A percentile compares a stretch with the other conserved stretches of the same genome.
phyloP scores from a whole-genome alignment of 2,113 vertebrate species.

The Copsychus sechellarum region DNA sequence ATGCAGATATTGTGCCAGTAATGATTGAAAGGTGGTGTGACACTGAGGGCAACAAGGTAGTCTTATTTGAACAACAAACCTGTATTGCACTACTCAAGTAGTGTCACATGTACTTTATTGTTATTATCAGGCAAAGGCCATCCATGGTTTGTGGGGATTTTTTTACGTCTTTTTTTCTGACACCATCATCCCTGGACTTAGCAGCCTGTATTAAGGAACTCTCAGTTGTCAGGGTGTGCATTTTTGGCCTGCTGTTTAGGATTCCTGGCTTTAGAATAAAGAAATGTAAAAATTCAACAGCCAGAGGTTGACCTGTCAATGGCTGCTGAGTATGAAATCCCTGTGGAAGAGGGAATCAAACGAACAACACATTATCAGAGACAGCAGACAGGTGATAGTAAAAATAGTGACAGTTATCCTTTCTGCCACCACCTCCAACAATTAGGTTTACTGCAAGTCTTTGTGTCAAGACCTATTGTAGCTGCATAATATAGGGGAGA shows the following conservation, averaged over 20 bases:
- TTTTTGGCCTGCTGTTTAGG: background rate
- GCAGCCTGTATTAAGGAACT: background rate
- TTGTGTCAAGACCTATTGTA: background rate
- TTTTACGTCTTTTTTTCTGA: background rate
- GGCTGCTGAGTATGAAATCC: background rate
- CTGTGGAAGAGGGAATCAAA: background rate
- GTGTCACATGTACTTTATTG: too few relatives aligned
- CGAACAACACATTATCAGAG: background rate
- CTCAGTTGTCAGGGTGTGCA: background rate
- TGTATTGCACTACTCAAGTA: background rate
- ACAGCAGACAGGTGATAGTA: background rate
- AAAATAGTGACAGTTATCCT: background rate
- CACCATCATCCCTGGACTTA: background rate
- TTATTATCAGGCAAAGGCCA: background rate
- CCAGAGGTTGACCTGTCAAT: background rate
- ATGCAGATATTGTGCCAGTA: background rate
- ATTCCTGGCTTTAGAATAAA: background rate
- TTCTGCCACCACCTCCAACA: background rate
- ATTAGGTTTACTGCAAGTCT: background rate
- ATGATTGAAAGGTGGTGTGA: background rate
- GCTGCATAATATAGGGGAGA: background rate
- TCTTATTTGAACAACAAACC: background rate
- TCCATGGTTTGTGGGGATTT: background rate
- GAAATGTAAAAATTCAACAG: background rate
- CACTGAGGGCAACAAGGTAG: background rate